Conservation (phyloP, 2,888 invertebrate genomes). For the Physocephala rufipes region DNA sequence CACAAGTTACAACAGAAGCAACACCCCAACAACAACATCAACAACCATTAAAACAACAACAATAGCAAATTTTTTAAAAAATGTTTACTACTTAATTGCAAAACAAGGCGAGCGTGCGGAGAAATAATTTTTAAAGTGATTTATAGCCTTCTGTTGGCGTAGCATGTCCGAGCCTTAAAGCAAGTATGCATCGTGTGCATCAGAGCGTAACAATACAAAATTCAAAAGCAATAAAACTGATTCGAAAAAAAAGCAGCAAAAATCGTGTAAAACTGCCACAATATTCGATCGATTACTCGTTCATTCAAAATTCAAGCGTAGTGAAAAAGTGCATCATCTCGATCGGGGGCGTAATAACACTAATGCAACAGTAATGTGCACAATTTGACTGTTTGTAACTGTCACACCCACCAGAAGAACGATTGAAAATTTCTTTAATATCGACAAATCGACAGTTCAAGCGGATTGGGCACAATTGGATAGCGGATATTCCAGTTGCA, state of each 20-base stretch:
- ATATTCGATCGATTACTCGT: neutral
- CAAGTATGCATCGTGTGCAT: constrained; percentile 6
- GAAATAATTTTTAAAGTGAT: constrained; percentile 29
- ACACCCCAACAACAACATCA: too few relatives aligned
- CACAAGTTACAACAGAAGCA: constrained; percentile 17
- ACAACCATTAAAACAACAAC: constrained; percentile 31
- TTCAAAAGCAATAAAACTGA: neutral
- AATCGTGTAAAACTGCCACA: neutral
- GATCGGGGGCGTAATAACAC: too few relatives aligned
- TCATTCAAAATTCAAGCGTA: too few relatives aligned
- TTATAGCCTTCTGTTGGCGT: constrained; percentile 31
- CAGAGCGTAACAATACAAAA: constrained; percentile 9
- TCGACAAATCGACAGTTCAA: too few relatives aligned
- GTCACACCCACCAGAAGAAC: neutral
- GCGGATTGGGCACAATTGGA: too few relatives aligned
- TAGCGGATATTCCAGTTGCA: too few relatives aligned
- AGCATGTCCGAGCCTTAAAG: neutral
- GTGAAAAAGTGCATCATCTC: too few relatives aligned
- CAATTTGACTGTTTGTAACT: too few relatives aligned
- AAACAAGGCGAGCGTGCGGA: constrained; percentile 29
- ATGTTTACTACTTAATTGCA: constrained; percentile 36
- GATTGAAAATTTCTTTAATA: neutral
- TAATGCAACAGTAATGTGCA: too few relatives aligned
- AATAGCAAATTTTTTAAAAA: constrained; percentile 17
- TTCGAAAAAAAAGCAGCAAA: neutral